These are phyloP conservation scores for Otolemur garnettii DNA, from an alignment of 2,113 vertebrate genomes.

Conservation along the genomic window DNA sequence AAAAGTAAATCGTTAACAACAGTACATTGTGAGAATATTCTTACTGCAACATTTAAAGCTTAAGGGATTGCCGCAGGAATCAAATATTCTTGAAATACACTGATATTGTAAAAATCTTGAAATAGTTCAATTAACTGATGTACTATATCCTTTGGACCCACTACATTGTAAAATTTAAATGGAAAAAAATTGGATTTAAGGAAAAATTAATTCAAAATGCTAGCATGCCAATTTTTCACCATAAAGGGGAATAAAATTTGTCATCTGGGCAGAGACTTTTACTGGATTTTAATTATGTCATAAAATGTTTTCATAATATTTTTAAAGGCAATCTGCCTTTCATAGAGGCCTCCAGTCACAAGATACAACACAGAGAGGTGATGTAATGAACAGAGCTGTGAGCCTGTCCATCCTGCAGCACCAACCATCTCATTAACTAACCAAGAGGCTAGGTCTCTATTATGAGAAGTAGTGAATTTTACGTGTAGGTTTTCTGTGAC, in stretches of 20 bases:
- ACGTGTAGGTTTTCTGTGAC: neutral
- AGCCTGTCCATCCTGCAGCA: neutral
- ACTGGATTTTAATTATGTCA: constrained; percentile 3
- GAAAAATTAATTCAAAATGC: neutral
- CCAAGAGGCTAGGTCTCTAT: no score
- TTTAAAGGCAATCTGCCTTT: neutral
- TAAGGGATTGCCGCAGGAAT: neutral
- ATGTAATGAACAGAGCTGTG: neutral
- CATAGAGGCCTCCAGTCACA: neutral
- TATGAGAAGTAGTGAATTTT: neutral
- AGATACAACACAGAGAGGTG: neutral
- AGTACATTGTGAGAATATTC: neutral
- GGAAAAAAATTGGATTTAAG: neutral
- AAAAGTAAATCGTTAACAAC: neutral
- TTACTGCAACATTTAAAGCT: neutral
- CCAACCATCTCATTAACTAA: neutral
- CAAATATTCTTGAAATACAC: constrained; percentile 7
- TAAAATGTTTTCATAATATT: neutral
- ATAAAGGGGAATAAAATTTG: neutral
- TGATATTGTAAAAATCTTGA: neutral
- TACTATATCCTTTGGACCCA: neutral
- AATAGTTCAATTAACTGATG: constrained; percentile 1
- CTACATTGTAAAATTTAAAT: constrained; percentile 38
- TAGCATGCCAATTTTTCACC: neutral
- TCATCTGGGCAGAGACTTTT: neutral